A percentile compares a stretch with the other conserved stretches of the same genome.
These are phyloP conservation scores for Luffia ferchaultella DNA, from an alignment of 2,888 invertebrate genomes.

Conservation along the genomic window DNA sequence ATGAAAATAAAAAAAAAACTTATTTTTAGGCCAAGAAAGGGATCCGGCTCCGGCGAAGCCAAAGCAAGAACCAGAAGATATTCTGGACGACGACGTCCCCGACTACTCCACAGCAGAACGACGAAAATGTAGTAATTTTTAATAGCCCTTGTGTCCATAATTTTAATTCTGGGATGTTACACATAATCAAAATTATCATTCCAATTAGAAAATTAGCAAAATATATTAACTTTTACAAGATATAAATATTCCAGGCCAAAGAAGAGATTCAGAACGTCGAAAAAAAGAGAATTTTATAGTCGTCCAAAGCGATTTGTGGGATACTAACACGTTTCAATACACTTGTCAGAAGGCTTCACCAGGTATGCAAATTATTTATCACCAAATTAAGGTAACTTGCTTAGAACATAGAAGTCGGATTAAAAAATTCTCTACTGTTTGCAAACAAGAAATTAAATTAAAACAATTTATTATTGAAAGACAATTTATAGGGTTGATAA, in stretches of 20 bases:
- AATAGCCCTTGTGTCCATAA: too few species aligned
- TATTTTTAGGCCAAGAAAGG: constrained; percentile 44
- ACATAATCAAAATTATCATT: not conserved
- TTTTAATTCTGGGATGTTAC: too few species aligned
- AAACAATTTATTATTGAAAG: constrained; percentile 5
- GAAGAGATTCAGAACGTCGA: constrained; percentile 53
- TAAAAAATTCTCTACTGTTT: too few species aligned
- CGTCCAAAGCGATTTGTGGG: constrained; percentile 73
- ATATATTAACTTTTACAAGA: not conserved
- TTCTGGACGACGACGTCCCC: constrained; percentile 47
- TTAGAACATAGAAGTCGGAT: not conserved
- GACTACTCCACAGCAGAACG: constrained; percentile 49
- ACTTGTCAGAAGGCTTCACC: constrained; percentile 54
- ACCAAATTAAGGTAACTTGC: not conserved
- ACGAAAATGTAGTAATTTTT: too few species aligned
- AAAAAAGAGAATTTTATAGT: constrained; percentile 70
- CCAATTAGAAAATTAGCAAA: not conserved
- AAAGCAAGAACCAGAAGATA: constrained; percentile 47
- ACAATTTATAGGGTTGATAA: too few species aligned
- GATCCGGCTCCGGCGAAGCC: constrained; percentile 41
- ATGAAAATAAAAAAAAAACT: too few species aligned
- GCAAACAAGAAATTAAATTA: too few species aligned
- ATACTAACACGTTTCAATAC: constrained; percentile 69
- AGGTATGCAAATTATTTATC: constrained; percentile 15
- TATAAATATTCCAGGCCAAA: constrained; percentile 37